These are phyloP conservation scores for Diplogasteroides magnus DNA, from an alignment of 1,140 invertebrate species.

Conservation along the genomic window DNA sequence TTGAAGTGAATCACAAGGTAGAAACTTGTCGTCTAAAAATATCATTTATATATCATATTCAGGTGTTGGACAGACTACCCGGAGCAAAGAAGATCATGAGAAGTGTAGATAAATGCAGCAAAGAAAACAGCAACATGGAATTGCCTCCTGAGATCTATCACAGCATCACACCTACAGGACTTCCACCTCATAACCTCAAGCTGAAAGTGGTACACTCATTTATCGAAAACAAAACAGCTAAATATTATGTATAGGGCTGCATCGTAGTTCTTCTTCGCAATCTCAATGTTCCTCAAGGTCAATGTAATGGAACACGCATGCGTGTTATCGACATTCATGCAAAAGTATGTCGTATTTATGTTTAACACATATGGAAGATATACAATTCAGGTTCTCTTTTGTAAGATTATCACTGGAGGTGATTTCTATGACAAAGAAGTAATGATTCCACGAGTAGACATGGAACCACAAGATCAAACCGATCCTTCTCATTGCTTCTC, in stretches of 20 bases:
- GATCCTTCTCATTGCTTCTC: not conserved
- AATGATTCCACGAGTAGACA: slow-evolving; percentile 4
- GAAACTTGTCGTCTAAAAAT: too few relatives aligned
- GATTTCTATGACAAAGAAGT: slow-evolving; percentile 1
- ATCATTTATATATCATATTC: too few relatives aligned
- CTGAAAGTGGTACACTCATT: slow-evolving; percentile 55
- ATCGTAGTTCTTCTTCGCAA: slow-evolving; percentile 57
- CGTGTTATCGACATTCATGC: slow-evolving; percentile 29
- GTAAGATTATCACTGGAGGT: not conserved
- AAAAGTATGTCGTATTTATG: slow-evolving; percentile 20
- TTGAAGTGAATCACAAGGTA: too few relatives aligned
- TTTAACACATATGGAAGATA: too few relatives aligned
- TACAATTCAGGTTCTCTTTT: too few relatives aligned
- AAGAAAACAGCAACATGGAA: slow-evolving; percentile 8
- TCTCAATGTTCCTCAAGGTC: slow-evolving; percentile 41
- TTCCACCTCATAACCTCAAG: slow-evolving; percentile 56
- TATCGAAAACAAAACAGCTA: too few relatives aligned
- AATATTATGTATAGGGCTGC: too few relatives aligned
- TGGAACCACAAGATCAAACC: not conserved
- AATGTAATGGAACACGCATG: slow-evolving; percentile 57
- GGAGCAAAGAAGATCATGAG: too few relatives aligned
- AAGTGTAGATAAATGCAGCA: not conserved
- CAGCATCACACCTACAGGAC: slow-evolving; percentile 42
- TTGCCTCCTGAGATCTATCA: slow-evolving; percentile 30
- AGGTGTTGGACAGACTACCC: too few relatives aligned